Percentiles rank a stretch among this genome's conserved stretches.
Evolutionary conservation across 2,797 vertebrate genomes (phyloP).

Genomic region (Tympanoctomys barrerae): DNA sequence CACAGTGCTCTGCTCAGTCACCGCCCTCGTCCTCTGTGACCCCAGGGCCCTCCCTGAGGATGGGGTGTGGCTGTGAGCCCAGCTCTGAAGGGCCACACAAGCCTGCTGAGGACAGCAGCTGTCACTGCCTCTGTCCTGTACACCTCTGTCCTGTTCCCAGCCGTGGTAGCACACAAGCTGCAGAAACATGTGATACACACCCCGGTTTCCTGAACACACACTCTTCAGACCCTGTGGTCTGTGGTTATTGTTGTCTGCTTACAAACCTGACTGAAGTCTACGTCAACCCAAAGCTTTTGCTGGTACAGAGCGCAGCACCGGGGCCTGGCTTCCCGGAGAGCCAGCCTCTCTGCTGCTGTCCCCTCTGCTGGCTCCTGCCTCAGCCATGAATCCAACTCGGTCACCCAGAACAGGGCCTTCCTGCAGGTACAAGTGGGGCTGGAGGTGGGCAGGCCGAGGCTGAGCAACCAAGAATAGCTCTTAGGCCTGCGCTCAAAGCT

Average conservation of each 20-base stretch:
- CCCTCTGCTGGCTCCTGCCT: not conserved
- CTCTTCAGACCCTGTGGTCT: not conserved
- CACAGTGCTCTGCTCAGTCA: not conserved
- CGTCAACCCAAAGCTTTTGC: not conserved
- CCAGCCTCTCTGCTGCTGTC: not conserved
- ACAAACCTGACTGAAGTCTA: constrained; percentile 8
- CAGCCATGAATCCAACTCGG: not conserved
- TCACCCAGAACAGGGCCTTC: not conserved
- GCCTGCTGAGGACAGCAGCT: not conserved
- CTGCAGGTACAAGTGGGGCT: not conserved
- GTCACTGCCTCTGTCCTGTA: not conserved
- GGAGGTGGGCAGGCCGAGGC: not conserved
- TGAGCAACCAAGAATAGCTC: not conserved
- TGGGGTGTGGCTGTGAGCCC: not conserved
- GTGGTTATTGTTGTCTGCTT: constrained; percentile 40
- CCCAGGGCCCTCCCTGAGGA: not conserved
- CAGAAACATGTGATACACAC: not conserved
- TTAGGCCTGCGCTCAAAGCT: too few relatives aligned
- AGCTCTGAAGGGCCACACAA: not conserved
- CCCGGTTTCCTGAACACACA: not conserved
- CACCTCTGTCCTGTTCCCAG: not conserved
- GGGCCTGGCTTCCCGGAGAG: not conserved
- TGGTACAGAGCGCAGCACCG: not conserved
- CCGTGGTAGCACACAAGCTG: not conserved
- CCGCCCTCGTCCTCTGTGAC: not conserved